A percentile compares a stretch with the other conserved stretches of the same genome.
phyloP scores from a whole-genome alignment of 2,113 vertebrate species.

The Cyphomyrus discorhynchus region DNA sequence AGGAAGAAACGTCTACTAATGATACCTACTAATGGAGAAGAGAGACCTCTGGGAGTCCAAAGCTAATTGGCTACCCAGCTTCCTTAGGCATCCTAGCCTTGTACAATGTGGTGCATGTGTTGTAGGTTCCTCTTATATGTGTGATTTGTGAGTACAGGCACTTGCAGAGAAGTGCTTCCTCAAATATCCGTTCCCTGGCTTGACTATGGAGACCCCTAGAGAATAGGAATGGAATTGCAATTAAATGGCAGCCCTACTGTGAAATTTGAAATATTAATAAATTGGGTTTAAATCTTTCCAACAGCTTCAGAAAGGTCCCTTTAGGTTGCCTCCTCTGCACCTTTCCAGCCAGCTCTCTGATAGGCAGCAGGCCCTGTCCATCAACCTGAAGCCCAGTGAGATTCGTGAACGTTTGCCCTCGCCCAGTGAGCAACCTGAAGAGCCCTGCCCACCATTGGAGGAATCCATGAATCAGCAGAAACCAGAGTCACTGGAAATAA shows the following conservation, averaged over 20 bases:
- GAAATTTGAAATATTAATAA: not conserved
- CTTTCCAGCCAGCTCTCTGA: constrained; percentile 52
- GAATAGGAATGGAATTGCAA: not conserved
- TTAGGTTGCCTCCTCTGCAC: constrained; percentile 54
- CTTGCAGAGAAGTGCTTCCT: not conserved
- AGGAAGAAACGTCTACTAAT: not conserved
- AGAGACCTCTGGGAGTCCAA: not conserved
- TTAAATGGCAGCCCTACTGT: not conserved
- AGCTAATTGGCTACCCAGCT: not conserved
- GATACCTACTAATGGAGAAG: not conserved
- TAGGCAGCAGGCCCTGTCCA: constrained; percentile 54
- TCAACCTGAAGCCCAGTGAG: constrained; percentile 64
- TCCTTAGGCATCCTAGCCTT: not conserved
- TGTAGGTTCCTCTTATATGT: not conserved
- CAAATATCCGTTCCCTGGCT: not conserved
- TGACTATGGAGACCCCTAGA: not conserved
- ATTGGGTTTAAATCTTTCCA: not conserved
- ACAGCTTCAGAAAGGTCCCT: constrained; percentile 56
- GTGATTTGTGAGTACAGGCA: not conserved
- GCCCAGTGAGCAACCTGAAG: constrained; percentile 14
- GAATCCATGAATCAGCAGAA: constrained; percentile 22
- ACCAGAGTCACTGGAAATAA: constrained; percentile 41
- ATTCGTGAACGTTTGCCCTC: constrained; percentile 39
- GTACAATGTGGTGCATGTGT: not conserved
- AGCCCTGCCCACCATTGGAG: not conserved